These are phyloP conservation scores for Fringilla coelebs DNA, from an alignment of 2,797 vertebrate species.

Conservation along the genomic window DNA sequence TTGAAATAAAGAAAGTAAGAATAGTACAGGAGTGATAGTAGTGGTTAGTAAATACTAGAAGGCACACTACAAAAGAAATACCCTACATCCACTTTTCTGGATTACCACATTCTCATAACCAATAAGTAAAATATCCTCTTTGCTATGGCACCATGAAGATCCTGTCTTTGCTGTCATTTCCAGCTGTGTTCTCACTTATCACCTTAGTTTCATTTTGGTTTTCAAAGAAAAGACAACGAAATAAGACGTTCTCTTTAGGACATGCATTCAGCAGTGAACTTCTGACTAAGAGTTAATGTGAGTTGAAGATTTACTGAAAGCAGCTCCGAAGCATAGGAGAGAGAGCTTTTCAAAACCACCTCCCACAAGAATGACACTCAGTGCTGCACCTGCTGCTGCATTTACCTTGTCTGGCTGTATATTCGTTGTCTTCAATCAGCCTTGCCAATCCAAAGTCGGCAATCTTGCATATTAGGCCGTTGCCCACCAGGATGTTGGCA, in stretches of 20 bases:
- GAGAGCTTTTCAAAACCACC: neutral
- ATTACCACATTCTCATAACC: neutral
- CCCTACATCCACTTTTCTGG: neutral
- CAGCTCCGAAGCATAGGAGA: neutral
- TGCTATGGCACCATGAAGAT: neutral
- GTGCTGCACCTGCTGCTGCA: conserved; percentile 64
- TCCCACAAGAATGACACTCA: neutral
- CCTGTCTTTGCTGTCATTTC: neutral
- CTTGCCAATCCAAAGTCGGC: conserved; percentile 94
- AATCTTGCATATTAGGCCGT: conserved; percentile 94
- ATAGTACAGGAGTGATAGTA: neutral
- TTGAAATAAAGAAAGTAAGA: neutral
- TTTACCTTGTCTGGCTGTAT: conserved; percentile 94
- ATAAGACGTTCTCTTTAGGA: neutral
- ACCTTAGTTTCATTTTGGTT: neutral
- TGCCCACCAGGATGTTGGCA: conserved; percentile 94
- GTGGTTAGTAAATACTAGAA: neutral
- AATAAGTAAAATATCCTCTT: neutral
- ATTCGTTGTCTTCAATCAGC: conserved; percentile 96
- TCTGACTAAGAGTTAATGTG: neutral
- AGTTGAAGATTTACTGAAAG: neutral
- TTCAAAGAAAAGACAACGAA: neutral
- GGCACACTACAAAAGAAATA: neutral
- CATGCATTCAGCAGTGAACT: neutral
- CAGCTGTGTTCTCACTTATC: neutral